Conservation (phyloP, 92 coral and sea anemone genomes). For the Umimayanthus chanpuru region DNA sequence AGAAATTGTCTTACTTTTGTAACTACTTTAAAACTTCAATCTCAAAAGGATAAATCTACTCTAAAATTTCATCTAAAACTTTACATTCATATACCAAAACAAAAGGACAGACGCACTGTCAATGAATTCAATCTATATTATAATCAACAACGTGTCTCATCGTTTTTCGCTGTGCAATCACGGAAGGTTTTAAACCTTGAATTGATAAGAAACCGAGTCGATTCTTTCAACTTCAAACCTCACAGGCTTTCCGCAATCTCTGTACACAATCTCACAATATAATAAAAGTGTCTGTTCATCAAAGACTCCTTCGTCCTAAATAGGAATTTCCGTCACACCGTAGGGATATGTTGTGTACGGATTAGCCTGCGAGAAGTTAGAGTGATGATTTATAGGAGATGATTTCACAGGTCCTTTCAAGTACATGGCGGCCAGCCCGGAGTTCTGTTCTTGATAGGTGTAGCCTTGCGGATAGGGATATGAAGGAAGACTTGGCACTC, state of each 20-base stretch:
- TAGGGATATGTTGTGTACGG: slow-evolving; percentile 82
- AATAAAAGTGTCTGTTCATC: slow-evolving; percentile 40
- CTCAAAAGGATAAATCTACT: slow-evolving; percentile 21
- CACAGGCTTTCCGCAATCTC: slow-evolving; percentile 26
- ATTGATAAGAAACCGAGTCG: slow-evolving; percentile 27
- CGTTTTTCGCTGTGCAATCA: slow-evolving; percentile 27
- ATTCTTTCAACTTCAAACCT: slow-evolving; percentile 33
- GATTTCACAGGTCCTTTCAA: slow-evolving; percentile 76
- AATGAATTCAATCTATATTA: slow-evolving; percentile 41
- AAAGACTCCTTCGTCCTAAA: slow-evolving; percentile 49
- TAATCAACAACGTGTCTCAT: slow-evolving; percentile 37
- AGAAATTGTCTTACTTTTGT: slow-evolving; percentile 8
- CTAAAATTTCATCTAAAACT: slow-evolving; percentile 41
- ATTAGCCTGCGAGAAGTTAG: slow-evolving; percentile 83
- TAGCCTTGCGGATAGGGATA: slow-evolving; percentile 76
- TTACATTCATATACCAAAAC: slow-evolving; percentile 42
- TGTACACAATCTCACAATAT: slow-evolving; percentile 14
- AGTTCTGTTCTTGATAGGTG: slow-evolving; percentile 80
- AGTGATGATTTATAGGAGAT: slow-evolving; percentile 73
- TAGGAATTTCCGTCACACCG: slow-evolving; percentile 88
- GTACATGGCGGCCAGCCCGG: slow-evolving; percentile 60
- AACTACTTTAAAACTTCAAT: slow-evolving; percentile 3
- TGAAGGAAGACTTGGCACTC: slow-evolving; percentile 74
- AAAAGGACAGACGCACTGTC: slow-evolving; percentile 46
- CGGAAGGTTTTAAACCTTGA: slow-evolving; percentile 53